Evolutionary conservation across 2,113 vertebrate species (phyloP).

Genomic region (Taxidea taxus): DNA sequence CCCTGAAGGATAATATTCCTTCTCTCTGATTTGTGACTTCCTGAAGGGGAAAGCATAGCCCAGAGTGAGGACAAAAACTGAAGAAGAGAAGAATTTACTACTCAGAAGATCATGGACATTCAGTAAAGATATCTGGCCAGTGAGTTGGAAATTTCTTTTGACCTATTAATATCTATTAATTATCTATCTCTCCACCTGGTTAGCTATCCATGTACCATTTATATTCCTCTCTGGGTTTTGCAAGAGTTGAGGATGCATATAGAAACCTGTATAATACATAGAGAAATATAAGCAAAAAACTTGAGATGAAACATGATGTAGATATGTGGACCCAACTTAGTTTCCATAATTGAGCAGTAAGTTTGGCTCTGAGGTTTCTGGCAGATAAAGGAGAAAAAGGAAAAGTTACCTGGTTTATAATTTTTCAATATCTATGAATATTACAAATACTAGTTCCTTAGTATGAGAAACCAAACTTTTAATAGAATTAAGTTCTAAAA

Average conservation of each 20-base stretch:
- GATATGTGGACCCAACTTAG: background rate
- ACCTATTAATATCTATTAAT: background rate
- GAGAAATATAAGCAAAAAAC: background rate
- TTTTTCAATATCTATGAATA: background rate
- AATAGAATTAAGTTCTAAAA: background rate
- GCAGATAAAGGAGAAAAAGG: background rate
- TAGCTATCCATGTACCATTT: background rate
- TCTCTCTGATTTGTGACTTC: background rate
- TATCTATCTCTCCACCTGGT: background rate
- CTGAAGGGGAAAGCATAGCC: background rate
- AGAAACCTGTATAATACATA: background rate
- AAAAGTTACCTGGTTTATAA: background rate
- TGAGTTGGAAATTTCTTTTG: background rate
- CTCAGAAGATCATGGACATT: background rate
- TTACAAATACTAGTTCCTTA: background rate
- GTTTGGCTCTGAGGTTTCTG: slow-evolving; percentile 9
- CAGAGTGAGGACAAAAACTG: background rate
- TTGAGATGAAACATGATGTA: background rate
- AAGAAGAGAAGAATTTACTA: background rate
- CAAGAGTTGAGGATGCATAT: background rate
- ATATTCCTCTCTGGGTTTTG: background rate
- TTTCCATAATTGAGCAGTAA: background rate
- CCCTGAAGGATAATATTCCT: background rate
- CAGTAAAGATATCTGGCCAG: background rate
- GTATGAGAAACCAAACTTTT: background rate